Evolutionary conservation across 2,888 invertebrate genomes (phyloP), one percentile per base, ranked within the genome.

Genomic region (Ochropacha duplaris): DNA sequence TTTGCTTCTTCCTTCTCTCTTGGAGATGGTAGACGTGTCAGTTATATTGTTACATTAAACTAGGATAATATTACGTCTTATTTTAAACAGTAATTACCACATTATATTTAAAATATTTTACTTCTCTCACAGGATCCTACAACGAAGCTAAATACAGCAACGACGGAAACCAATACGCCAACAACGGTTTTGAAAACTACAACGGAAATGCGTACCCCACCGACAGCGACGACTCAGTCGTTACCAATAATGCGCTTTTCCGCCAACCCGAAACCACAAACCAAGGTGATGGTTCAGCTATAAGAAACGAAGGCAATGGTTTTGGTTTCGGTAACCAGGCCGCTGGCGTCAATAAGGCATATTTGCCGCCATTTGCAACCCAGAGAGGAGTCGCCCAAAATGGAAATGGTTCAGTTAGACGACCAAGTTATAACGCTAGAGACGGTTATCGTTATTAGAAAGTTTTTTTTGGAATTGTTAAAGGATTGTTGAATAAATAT

Each of bases 81-180:
- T n/a, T n/a, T n/a, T n/a, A n/a, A n/a, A n/a, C n/a, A n/a, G n/a
- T n/a, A n/a, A n/a, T n/a, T n/a, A n/a, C n/a, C n/a, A n/a, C n/a
- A n/a, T 24, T 4, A 24, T 24, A 24, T 24, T 31, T 31, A 12
- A 31, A n/a, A 4, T 6, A 4, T n/a, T 36, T n/a, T 36, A 6
- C 0, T 36, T 36, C 2, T 9, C 55, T 62, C 62, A 4, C 76
- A 91, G 92, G 91, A 22, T 84, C 86, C 0, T 92, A 91, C 80
- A 85, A 76, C 57, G 87, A 84, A 62, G 83, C 64, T 19, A 91
- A 90, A 75, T 91, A 87, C 60, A 62, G 64, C 4, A 70, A 64
- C 26, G 73, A 66, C 58, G 66, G 67, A 49, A 68, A 73, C 60
- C 62, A 65, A 50, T 74, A 69, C 67, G 67, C 62, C 54, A 60